Base-by-base conservation (phyloP, 2,797 vertebrate genomes). In the Cygnus olor region DNA sequence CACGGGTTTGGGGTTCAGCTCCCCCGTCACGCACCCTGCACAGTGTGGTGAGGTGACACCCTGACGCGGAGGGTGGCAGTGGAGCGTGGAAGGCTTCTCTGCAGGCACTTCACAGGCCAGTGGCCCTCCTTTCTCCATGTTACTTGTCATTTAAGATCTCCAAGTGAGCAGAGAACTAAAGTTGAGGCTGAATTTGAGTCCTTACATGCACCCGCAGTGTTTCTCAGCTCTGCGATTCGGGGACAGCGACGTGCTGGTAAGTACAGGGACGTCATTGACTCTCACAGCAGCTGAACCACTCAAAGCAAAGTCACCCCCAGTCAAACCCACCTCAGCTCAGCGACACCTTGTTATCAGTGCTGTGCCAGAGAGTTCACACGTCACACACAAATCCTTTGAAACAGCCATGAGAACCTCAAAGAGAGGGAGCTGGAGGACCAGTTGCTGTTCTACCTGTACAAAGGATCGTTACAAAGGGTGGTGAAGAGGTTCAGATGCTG, bases 281-380 rank as follows among this genome's bases (percentile, higher is more conserved):
- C 79, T 27, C 69, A 71, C 49, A 65, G 70, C 14, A 6, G 40
- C 91, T 77, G 72, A 93, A 53, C 32, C 47, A 34, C 73, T 79
- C 69, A 2, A 54, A 54, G 72, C 89, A 94, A 95, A 95, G 95
- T 94, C 86, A 95, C 89, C 90, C 77, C 66, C 49, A 51, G 4
- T 85, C 90, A 95, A 92, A 76, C 65, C 93, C 92, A 74, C 68
- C 89, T 90, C 60, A 0, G 57, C 78, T 82, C 71, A 42, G 86
- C 81, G 81, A 94, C 90, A 88, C 82, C 40, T 65, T 36, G 16
- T 69, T 95, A 78, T 92, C 90, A 72, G 69, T 3, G 32, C 36
- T 34, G 60, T 32, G 53, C 64, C 80, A 40, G 30, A 61, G 79
- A 72, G 74, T 49, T 72, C 21, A 17, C 24, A 4, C 0, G 18